phyloP scores from a whole-genome alignment of 2,888 invertebrate genomes.

The Patella caerulea region DNA sequence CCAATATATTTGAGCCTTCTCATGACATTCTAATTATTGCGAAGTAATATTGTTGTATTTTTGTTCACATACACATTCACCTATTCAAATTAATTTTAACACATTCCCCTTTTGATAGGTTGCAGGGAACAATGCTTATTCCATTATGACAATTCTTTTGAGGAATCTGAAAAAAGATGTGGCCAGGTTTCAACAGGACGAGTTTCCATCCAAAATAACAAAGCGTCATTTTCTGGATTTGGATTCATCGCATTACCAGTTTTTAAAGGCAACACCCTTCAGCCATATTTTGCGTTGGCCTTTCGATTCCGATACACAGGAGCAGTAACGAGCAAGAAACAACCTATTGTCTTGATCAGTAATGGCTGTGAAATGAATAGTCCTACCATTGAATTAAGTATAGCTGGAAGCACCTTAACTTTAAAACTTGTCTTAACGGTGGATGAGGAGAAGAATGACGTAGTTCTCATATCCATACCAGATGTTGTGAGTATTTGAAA shows the following conservation, averaged over 20 bases:
- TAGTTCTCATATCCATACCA: background rate
- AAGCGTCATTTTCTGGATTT: conserved; percentile 17
- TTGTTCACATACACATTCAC: no score
- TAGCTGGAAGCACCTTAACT: background rate
- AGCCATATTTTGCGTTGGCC: conserved; percentile 17
- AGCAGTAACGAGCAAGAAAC: background rate
- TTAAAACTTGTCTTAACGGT: background rate
- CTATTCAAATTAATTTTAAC: no score
- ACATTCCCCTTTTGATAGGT: background rate
- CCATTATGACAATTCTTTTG: conserved; percentile 20
- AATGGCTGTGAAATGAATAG: conserved; percentile 13
- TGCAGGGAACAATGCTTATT: conserved; percentile 18
- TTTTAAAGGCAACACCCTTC: conserved; percentile 20
- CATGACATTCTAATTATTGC: no score
- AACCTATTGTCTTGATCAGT: conserved; percentile 14
- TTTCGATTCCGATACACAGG: conserved; percentile 18
- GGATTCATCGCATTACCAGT: conserved; percentile 15
- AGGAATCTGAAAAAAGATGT: conserved; percentile 13
- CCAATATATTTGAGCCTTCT: no score
- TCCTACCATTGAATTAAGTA: conserved; percentile 18
- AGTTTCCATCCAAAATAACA: conserved; percentile 12
- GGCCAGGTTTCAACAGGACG: conserved; percentile 9
- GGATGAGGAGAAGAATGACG: background rate
- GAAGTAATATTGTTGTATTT: no score
- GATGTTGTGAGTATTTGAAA: background rate